Evolutionary conservation across 1,140 invertebrate species (phyloP).

Genomic region (Melipona quadrifasciata): DNA sequence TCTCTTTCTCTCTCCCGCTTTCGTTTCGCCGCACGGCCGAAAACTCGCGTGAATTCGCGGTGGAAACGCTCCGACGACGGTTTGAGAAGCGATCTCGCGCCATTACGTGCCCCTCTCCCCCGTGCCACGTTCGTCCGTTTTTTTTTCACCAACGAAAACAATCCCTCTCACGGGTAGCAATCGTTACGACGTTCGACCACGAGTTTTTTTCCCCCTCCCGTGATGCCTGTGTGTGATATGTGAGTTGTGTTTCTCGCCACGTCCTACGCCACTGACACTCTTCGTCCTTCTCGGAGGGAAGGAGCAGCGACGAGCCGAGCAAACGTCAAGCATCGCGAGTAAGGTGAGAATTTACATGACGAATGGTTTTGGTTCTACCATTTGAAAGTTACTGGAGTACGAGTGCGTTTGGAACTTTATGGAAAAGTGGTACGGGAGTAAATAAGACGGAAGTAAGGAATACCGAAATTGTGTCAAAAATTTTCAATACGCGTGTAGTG

Average conservation of each 20-base stretch:
- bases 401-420: neutral
- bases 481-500: neutral
- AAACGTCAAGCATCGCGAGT: neutral
- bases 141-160: neutral
- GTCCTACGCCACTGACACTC: neutral
- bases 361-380: neutral
- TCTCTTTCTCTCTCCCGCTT: neutral
- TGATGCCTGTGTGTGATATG: slow-evolving; percentile 41
- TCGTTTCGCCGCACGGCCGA: neutral
- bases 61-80: neutral
- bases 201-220: neutral
- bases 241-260: slow-evolving; percentile 29
- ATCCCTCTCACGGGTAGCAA: neutral
- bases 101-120: neutral
- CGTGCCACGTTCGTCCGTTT: neutral
- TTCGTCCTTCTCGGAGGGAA: neutral
- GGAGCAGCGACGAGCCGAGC: neutral
- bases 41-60: slow-evolving; percentile 25
- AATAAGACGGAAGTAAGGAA: neutral
- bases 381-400: no score
- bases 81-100: slow-evolving; percentile 3
- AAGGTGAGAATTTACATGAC: neutral
- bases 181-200: neutral
- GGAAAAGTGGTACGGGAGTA: neutral
- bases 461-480: neutral